phyloP scores from a whole-genome alignment of 2,888 invertebrate genomes.

The Alsophila aescularia region DNA sequence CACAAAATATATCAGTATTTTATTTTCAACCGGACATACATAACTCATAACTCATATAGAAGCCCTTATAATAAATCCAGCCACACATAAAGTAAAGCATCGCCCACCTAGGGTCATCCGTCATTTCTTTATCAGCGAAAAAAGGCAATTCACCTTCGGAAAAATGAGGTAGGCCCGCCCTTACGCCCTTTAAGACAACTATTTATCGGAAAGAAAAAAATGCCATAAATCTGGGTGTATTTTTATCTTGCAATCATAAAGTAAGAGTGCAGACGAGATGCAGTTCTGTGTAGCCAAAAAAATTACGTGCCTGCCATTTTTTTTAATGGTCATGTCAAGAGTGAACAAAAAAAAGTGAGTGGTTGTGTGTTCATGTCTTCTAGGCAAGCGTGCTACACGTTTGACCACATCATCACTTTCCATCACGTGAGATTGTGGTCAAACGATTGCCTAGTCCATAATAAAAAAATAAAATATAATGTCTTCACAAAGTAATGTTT shows the following conservation, averaged over 20 bases:
- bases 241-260: constrained; percentile 75
- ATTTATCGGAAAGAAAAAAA: constrained; percentile 71
- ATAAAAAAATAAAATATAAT: no score
- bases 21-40: constrained; percentile 19
- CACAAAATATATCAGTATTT: constrained; percentile 1
- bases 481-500: no score
- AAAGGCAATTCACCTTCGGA: constrained; percentile 74
- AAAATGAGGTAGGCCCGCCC: constrained; percentile 72
- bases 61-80: constrained; percentile 50
- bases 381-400: no score
- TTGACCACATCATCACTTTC: no score
- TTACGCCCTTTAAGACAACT: constrained; percentile 75
- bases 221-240: constrained; percentile 71
- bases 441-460: no score
- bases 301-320: neutral
- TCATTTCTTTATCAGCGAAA: constrained; percentile 78
- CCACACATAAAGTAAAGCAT: constrained; percentile 51
- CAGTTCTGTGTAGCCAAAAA: constrained; percentile 7
- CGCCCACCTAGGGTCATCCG: constrained; percentile 67
- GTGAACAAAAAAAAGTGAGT: no score
- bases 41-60: constrained; percentile 54
- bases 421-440: no score
- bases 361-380: no score
- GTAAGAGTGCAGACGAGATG: constrained; percentile 49
- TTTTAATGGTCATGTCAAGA: no score